phyloP scores from a whole-genome alignment of 2,797 vertebrate species.

The Sebastes matsubarae region DNA sequence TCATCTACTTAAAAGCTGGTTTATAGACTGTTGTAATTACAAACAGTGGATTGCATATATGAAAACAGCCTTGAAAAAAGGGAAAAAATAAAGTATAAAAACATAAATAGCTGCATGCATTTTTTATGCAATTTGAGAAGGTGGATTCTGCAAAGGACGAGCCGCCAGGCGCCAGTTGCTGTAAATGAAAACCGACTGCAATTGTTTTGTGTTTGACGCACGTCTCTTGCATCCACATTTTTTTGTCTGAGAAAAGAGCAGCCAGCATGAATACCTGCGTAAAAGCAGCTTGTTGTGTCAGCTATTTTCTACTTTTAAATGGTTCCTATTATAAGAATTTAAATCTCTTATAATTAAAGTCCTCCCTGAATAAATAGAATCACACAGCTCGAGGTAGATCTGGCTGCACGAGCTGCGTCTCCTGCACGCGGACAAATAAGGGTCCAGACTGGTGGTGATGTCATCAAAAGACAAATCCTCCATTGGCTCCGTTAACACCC shows the following conservation, averaged over 20 bases:
- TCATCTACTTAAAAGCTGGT: too few relatives aligned
- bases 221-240: neutral
- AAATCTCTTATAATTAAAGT: neutral
- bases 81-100: too few relatives aligned
- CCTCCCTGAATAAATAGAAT: neutral
- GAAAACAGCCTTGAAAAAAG: too few relatives aligned
- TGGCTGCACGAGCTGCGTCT: neutral
- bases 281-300: neutral
- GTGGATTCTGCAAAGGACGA: constrained; percentile 5
- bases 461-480: constrained; percentile 28
- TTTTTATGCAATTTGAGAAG: constrained; percentile 55
- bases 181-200: constrained; percentile 47
- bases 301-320: neutral
- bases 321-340: neutral
- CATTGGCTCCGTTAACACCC: constrained; percentile 21
- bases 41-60: too few relatives aligned
- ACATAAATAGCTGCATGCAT: constrained; percentile 2
- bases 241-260: neutral
- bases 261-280: neutral
- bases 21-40: too few relatives aligned
- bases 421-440: neutral
- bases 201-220: constrained; percentile 29
- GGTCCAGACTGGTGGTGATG: constrained; percentile 25
- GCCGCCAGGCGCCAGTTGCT: constrained; percentile 53
- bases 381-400: neutral